Conservation (phyloP, 2,888 invertebrate species). For the Philaethria dido region DNA sequence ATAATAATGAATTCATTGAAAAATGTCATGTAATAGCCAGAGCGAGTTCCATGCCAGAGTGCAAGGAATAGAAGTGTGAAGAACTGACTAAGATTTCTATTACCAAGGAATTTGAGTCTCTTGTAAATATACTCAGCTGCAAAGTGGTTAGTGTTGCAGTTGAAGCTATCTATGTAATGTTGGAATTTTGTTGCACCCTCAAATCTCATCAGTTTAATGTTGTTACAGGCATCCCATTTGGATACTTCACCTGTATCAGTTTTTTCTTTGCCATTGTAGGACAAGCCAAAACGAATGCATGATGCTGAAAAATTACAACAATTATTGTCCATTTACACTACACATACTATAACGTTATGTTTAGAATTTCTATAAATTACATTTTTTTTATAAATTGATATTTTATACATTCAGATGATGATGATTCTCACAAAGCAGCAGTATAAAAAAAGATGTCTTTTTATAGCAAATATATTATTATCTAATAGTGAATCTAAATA, state of each 20-base stretch:
- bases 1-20: conserved; percentile 95
- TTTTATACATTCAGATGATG: too few relatives aligned
- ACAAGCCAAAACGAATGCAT: conserved; percentile 88
- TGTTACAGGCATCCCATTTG: conserved; percentile 95
- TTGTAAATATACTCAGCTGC: conserved; percentile 97
- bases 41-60: conserved; percentile 97
- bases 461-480: too few relatives aligned
- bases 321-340: not conserved
- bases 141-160: conserved; percentile 98
- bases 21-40: conserved; percentile 97
- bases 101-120: conserved; percentile 94
- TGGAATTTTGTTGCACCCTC: conserved; percentile 93
- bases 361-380: too few relatives aligned
- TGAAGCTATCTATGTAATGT: conserved; percentile 95
- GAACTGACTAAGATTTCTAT: conserved; percentile 91
- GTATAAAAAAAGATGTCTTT: too few relatives aligned
- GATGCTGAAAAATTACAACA: conserved; percentile 65
- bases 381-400: too few relatives aligned
- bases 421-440: too few relatives aligned
- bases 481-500: too few relatives aligned
- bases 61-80: conserved; percentile 94
- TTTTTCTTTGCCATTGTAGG: conserved; percentile 91
- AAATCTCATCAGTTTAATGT: conserved; percentile 91
- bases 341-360: too few relatives aligned
- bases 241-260: conserved; percentile 51